phyloP scores from a whole-genome alignment of 2,113 vertebrate species.

The Anseranas semipalmata region DNA sequence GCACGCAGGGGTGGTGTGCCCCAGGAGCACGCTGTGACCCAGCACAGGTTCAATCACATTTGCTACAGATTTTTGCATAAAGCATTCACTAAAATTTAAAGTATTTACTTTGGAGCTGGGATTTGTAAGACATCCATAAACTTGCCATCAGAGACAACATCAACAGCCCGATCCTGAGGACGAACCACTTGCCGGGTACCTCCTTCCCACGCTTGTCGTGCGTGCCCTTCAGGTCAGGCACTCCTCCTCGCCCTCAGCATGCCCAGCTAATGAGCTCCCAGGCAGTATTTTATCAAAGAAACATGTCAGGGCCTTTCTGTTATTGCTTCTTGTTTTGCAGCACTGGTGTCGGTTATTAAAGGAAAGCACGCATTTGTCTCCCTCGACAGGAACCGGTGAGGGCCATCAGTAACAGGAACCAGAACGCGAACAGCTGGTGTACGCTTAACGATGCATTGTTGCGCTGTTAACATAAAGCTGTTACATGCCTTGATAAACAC shows the following conservation, averaged over 20 bases:
- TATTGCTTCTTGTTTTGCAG: constrained; percentile 68
- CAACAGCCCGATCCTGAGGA: neutral
- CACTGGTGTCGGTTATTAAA: constrained; percentile 67
- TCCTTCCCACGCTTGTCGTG: neutral
- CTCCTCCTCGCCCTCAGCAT: neutral
- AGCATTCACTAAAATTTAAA: neutral
- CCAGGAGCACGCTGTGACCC: accelerated
- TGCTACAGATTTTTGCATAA: neutral
- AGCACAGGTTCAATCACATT: neutral
- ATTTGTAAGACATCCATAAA: neutral
- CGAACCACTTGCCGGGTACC: constrained; percentile 23
- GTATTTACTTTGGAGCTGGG: neutral
- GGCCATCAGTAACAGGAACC: constrained; percentile 32
- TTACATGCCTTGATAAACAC: constrained; percentile 68
- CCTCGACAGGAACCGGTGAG: constrained; percentile 42
- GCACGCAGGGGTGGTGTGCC: neutral
- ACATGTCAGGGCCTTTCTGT: constrained; percentile 61
- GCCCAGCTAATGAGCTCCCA: constrained; percentile 61
- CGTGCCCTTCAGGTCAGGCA: neutral
- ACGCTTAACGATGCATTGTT: constrained; percentile 57
- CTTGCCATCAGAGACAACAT: neutral
- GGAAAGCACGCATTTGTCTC: constrained; percentile 16
- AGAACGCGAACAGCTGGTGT: constrained; percentile 71
- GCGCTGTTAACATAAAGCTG: constrained; percentile 75
- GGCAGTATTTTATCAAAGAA: constrained; percentile 71